phyloP scores from a whole-genome alignment of 2,888 invertebrate species.

The Cyclophora punctaria region DNA sequence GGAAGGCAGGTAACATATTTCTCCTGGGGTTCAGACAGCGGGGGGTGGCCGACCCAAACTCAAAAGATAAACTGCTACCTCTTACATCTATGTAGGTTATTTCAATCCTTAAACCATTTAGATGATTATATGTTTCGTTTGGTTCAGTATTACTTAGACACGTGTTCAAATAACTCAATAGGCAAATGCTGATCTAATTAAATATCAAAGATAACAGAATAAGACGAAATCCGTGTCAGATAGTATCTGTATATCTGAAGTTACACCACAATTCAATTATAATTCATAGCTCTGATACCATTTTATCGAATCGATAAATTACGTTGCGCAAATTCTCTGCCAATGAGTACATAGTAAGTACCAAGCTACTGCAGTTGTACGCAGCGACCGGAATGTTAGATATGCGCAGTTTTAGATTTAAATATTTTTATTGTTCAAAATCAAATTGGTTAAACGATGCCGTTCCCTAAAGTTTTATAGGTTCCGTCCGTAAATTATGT shows the following conservation, averaged over 20 bases:
- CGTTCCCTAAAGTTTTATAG: conserved; percentile 34
- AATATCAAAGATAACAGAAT: conserved; percentile 15
- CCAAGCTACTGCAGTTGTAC: too few species aligned
- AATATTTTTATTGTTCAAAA: too few species aligned
- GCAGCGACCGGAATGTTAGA: too few species aligned
- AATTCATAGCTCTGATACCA: conserved; percentile 15
- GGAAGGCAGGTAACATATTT: conserved; percentile 62
- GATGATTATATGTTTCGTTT: conserved; percentile 3
- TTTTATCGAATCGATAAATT: conserved; percentile 18
- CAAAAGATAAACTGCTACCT: conserved; percentile 25
- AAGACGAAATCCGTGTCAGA: conserved; percentile 15
- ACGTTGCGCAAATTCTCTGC: conserved; percentile 14
- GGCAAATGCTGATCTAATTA: conserved; percentile 1
- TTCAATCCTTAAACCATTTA: background rate
- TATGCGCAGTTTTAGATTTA: too few species aligned
- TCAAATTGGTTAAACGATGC: too few species aligned
- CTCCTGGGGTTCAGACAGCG: conserved; percentile 45
- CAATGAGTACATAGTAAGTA: background rate
- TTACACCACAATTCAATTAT: conserved; percentile 22
- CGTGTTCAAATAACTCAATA: too few species aligned
- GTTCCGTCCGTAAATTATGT: conserved; percentile 42
- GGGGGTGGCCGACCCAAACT: conserved; percentile 55
- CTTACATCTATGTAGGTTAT: conserved; percentile 6
- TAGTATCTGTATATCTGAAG: conserved; percentile 15
- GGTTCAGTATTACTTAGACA: conserved; percentile 1